Percentiles rank a stretch among this genome's conserved stretches.
phyloP scores from a whole-genome alignment of 2,113 vertebrate genomes.

The Pterocles burchelli region DNA sequence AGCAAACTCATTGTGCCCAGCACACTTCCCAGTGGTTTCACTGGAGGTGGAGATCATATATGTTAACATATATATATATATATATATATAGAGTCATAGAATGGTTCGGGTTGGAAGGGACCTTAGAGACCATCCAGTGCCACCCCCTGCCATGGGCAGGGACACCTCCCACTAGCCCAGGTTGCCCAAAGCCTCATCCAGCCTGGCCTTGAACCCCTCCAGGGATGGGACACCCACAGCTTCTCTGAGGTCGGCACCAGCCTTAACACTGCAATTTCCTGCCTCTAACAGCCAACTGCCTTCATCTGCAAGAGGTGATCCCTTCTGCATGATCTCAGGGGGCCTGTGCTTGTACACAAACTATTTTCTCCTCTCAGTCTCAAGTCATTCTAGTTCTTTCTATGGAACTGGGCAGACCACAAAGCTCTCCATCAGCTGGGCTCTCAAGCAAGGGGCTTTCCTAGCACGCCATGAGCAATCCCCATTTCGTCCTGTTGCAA shows the following conservation, averaged over 20 bases:
- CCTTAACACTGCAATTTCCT: not conserved
- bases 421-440: rapidly evolving
- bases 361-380: not conserved
- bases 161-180: too few species aligned
- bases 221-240: too few species aligned
- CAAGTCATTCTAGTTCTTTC: not conserved
- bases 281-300: not conserved
- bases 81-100: too few species aligned
- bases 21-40: not conserved
- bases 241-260: not conserved
- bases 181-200: too few species aligned
- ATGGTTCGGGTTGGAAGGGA: too few species aligned
- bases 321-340: not conserved
- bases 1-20: not conserved
- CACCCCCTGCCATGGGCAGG: too few species aligned
- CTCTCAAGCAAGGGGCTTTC: not conserved
- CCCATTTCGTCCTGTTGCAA: not conserved
- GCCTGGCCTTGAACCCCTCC: too few species aligned
- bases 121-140: too few species aligned
- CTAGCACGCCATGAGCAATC: rapidly evolving
- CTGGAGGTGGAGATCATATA: not conserved
- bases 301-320: not conserved
- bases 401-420: not conserved
- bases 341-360: not conserved
- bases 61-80: not conserved